Conservation (phyloP, 2,888 invertebrate genomes). For the Lottia gigantea region DNA sequence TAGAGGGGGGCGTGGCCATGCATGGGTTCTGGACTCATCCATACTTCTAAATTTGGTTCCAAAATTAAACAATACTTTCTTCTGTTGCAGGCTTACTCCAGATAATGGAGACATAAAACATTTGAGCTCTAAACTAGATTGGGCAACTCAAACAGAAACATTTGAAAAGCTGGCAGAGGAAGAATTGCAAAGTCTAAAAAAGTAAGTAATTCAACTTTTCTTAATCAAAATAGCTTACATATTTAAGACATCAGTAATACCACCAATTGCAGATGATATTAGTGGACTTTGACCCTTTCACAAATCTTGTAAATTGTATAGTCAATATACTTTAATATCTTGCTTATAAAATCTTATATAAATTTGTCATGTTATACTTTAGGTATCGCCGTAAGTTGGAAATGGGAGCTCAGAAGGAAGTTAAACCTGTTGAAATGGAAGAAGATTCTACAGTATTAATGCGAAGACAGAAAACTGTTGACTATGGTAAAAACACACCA, state of each 20-base stretch:
- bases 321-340: too few species aligned
- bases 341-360: neutral
- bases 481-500: constrained; percentile 92
- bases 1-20: neutral
- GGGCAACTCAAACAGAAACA: constrained; percentile 19
- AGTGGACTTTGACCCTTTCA: too few species aligned
- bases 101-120: neutral
- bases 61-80: neutral
- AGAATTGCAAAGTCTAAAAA: constrained; percentile 16
- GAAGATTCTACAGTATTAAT: constrained; percentile 78
- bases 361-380: neutral
- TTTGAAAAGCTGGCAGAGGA: constrained; percentile 12
- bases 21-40: neutral
- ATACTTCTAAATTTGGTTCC: neutral
- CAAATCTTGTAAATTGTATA: too few species aligned
- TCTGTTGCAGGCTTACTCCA: constrained; percentile 12
- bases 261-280: too few species aligned
- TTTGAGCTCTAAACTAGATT: constrained; percentile 7
- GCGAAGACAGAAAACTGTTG: constrained; percentile 91
- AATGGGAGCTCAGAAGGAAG: constrained; percentile 44
- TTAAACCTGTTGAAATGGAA: constrained; percentile 70
- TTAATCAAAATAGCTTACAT: too few species aligned
- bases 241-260: too few species aligned
- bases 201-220: constrained; percentile 2
- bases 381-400: constrained; percentile 42